phyloP scores from a whole-genome alignment of 2,113 vertebrate genomes.

The Psilopsiagon aurifrons region DNA sequence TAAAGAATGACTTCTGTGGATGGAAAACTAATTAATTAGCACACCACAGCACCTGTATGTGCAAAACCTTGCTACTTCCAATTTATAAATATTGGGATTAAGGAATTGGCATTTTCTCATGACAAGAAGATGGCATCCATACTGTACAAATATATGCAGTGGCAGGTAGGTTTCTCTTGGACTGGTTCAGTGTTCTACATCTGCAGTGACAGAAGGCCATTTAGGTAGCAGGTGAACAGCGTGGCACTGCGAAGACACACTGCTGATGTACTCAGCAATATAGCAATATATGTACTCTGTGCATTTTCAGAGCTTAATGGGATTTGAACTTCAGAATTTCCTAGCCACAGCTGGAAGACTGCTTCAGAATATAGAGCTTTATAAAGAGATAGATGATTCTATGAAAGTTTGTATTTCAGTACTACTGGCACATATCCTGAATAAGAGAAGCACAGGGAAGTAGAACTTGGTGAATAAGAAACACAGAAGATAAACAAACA shows the following conservation, averaged over 20 bases:
- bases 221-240: not conserved
- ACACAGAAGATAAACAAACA: not conserved
- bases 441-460: not conserved
- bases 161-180: not conserved
- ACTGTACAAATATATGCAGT: not conserved
- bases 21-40: not conserved
- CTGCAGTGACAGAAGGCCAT: not conserved
- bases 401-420: not conserved
- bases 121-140: not conserved
- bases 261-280: not conserved
- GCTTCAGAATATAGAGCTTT: not conserved
- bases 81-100: not conserved
- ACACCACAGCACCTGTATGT: not conserved
- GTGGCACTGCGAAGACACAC: not conserved
- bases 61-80: not conserved
- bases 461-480: not conserved
- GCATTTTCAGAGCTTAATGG: not conserved
- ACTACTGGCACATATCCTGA: not conserved
- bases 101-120: not conserved
- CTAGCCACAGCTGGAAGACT: not conserved
- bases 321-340: not conserved
- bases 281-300: not conserved
- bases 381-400: not conserved
- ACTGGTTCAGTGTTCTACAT: not conserved
- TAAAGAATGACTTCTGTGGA: not conserved